A percentile compares a stretch with the other conserved stretches of the same genome.
Conservation (phyloP, 1,140 invertebrate species). For the Himalopsyche phryganea region DNA sequence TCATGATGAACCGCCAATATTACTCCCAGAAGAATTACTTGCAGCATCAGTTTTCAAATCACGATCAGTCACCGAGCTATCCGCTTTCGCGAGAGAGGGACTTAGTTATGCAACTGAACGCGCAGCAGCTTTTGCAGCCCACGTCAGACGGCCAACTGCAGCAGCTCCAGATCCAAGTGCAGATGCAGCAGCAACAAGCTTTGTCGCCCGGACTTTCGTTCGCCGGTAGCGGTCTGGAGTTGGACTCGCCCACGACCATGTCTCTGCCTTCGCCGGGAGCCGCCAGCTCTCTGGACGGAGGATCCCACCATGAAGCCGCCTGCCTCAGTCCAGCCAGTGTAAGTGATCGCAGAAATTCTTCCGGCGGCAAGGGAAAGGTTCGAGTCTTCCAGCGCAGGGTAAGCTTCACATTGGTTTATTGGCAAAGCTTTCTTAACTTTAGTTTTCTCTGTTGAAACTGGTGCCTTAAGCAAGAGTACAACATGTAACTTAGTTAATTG, state of each 20-base stretch:
- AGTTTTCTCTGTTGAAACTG: conserved; percentile 37
- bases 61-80: conserved; percentile 47
- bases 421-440: conserved; percentile 50
- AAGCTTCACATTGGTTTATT: conserved; percentile 62
- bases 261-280: conserved; percentile 73
- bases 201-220: conserved; percentile 69
- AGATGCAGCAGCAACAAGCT: conserved; percentile 58
- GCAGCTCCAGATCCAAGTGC: conserved; percentile 60
- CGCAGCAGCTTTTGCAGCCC: conserved; percentile 42
- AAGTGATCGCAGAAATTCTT: conserved; percentile 57
- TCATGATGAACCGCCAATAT: conserved; percentile 53
- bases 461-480: background rate
- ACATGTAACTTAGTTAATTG: background rate
- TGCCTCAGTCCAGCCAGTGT: conserved; percentile 63
- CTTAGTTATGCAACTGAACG: conserved; percentile 45
- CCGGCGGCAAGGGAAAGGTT: conserved; percentile 61
- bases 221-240: conserved; percentile 62
- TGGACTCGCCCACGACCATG: conserved; percentile 74
- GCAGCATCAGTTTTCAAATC: conserved; percentile 47
- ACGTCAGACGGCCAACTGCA: conserved; percentile 56
- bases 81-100: conserved; percentile 49
- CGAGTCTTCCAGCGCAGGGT: conserved; percentile 82
- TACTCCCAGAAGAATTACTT: conserved; percentile 50
- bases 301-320: conserved; percentile 50
- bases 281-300: conserved; percentile 65